Conservation (phyloP, 2,797 vertebrate genomes). For the Dendrocincla fuliginosa region DNA sequence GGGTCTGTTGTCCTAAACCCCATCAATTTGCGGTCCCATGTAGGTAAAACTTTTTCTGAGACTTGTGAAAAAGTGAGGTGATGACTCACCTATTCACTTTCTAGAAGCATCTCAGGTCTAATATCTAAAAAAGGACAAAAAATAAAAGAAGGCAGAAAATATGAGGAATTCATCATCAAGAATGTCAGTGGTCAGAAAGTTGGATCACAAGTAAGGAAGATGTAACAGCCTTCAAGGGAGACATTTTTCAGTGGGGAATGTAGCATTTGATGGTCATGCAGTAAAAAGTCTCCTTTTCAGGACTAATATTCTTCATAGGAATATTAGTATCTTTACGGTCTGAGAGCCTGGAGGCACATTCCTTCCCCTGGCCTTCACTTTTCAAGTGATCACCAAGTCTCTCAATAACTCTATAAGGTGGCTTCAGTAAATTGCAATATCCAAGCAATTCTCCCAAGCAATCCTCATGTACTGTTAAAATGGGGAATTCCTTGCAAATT, state of each 20-base stretch:
- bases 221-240: conserved; percentile 17
- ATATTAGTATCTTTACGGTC: background rate
- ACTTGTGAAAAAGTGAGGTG: background rate
- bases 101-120: background rate
- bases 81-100: background rate
- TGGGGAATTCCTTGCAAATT: background rate
- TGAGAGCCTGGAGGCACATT: background rate
- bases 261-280: background rate
- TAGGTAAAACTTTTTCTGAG: background rate
- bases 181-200: background rate
- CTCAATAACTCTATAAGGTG: background rate
- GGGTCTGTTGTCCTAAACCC: background rate
- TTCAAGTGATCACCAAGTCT: background rate
- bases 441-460: background rate
- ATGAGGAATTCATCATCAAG: background rate
- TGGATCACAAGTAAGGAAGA: background rate
- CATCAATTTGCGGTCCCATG: background rate
- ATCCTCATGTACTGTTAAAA: background rate
- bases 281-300: background rate
- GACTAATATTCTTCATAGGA: background rate
- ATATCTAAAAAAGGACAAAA: background rate
- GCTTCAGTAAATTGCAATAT: background rate
- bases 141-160: background rate
- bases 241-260: conserved; percentile 12
- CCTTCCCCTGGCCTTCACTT: background rate